A percentile compares a stretch with the other conserved stretches of the same genome.
These are phyloP conservation scores for Rhagonycha lutea DNA, from an alignment of 2,888 invertebrate genomes.

Conservation along the genomic window DNA sequence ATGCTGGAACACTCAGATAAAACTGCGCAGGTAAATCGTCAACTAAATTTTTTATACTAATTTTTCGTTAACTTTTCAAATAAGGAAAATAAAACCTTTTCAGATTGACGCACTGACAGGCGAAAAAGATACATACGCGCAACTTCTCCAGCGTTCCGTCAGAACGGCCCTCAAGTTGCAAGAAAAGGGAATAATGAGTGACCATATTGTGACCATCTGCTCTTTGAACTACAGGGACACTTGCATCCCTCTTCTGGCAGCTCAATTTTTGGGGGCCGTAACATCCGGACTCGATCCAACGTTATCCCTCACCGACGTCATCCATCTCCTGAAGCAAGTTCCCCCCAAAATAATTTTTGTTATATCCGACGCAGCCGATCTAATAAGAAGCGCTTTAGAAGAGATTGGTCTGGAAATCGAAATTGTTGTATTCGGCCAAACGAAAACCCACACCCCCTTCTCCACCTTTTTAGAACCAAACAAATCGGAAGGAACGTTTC, in stretches of 20 bases:
- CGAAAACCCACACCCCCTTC: constrained; percentile 21
- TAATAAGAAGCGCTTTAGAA: constrained; percentile 1
- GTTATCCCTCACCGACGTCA: constrained; percentile 35
- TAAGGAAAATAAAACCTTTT: no score
- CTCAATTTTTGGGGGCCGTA: constrained; percentile 53
- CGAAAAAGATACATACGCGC: constrained; percentile 49
- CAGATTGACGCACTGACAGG: constrained; percentile 16
- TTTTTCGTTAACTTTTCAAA: no score
- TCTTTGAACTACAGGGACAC: constrained; percentile 55
- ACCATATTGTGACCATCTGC: constrained; percentile 57
- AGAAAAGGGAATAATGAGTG: constrained; percentile 48
- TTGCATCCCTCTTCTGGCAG: constrained; percentile 56
- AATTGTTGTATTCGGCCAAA: constrained; percentile 18
- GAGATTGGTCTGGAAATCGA: background rate
- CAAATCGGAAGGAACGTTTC: constrained; percentile 28
- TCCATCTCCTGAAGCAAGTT: constrained; percentile 35
- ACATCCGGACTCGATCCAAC: constrained; percentile 42
- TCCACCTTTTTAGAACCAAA: constrained; percentile 5
- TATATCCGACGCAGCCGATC: background rate
- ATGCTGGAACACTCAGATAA: background rate
- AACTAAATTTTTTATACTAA: no score
- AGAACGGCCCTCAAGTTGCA: constrained; percentile 8
- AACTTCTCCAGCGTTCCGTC: constrained; percentile 30
- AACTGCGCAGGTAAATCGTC: background rate
- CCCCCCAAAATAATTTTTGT: constrained; percentile 21